These are phyloP conservation scores for Synergus gifuensis DNA, from an alignment of 2,888 invertebrate genomes.

Conservation along the genomic window DNA sequence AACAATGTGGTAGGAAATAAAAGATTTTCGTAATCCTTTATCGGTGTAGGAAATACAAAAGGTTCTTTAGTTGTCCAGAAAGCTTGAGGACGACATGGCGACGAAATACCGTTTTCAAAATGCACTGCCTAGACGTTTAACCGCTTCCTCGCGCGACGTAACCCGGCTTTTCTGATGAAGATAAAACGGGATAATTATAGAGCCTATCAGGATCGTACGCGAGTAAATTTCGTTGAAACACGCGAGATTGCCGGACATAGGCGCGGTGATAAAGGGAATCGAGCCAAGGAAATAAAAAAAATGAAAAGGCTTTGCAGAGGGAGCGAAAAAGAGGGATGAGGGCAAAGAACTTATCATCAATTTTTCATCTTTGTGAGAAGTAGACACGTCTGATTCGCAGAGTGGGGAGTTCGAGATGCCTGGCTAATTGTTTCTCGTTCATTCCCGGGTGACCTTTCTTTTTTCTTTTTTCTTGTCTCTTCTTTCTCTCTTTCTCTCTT, in stretches of 20 bases:
- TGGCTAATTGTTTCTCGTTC: constrained; percentile 63
- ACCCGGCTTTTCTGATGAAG: constrained; percentile 69
- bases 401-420: constrained; percentile 45
- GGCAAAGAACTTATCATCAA: constrained; percentile 33
- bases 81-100: constrained; percentile 13
- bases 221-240: constrained; percentile 73
- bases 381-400: constrained; percentile 15
- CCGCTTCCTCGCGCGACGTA: constrained; percentile 58
- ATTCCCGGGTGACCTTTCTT: constrained; percentile 48
- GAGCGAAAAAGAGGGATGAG: constrained; percentile 10
- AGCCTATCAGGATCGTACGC: constrained; percentile 73
- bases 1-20: constrained; percentile 34
- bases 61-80: not conserved
- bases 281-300: constrained; percentile 56
- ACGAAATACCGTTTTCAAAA: constrained; percentile 52
- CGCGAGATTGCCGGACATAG: constrained; percentile 72
- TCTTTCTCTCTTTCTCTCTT: not conserved
- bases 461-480: not conserved
- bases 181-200: constrained; percentile 76
- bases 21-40: constrained; percentile 9
- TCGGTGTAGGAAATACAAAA: constrained; percentile 11
- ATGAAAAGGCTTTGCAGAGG: constrained; percentile 4
- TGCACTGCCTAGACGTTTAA: constrained; percentile 56
- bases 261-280: constrained; percentile 67
- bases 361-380: constrained; percentile 33